Evolutionary conservation across 2,888 invertebrate species (phyloP), one percentile per base, ranked within the genome.

Genomic region (Parnassius apollo): DNA sequence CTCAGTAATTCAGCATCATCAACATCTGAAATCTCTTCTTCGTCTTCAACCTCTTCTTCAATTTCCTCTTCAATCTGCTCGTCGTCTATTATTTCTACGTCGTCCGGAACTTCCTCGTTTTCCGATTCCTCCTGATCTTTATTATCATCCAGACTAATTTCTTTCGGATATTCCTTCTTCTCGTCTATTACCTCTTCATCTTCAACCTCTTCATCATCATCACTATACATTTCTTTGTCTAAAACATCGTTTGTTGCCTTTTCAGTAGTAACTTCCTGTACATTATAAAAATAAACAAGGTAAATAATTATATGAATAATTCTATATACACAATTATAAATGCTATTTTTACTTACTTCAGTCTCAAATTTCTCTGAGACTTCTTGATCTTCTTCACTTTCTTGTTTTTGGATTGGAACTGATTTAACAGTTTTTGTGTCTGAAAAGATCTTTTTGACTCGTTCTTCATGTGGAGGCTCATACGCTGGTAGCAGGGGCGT

Each of bases 1-100:
- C 89, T 94, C 72, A 96, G 88, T 55, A 96, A 85, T 67, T 95
- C 95, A 8, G 93, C 93, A 76, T 96, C 95, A 75, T 95, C 95
- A 1, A 94, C 93, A 70, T 95, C 94, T 0, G 93, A 94, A 69
- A 93, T 90, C 61, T 92, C 92, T 65, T 93, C 92, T 65, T 92
- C 92, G 2, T 92, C 92, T 57, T 87, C 88, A 64, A 85, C 83
- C 52, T 92, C 93, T 18, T 70, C 88, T 42, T 91, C 89, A 13
- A 90, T 82, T 68, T 92, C 92, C 68, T 91, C 90, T 35, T 89
- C 89, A 25, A 92, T 83, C 65, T 92, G 92, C 67, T 91, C 90
- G 11, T 87, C 86, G 48, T 86, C 88, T 46, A 91, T 88, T 67
- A 91, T 88, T 75, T 92, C 92, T 0, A 90, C 91, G 64, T 91